These are phyloP conservation scores for Lasiommata megera DNA, from an alignment of 2,888 invertebrate genomes.

Conservation along the genomic window DNA sequence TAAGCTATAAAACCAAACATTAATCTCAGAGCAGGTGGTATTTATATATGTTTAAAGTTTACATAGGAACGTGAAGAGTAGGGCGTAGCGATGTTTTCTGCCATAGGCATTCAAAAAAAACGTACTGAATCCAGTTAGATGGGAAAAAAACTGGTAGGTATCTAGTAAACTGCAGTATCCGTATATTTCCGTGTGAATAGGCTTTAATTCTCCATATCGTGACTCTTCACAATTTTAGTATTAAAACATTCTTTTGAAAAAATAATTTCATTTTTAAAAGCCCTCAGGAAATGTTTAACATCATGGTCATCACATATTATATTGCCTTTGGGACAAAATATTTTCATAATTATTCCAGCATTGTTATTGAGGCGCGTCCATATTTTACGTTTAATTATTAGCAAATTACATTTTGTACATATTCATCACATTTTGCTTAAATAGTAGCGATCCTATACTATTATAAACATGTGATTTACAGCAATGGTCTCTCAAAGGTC, in stretches of 20 bases:
- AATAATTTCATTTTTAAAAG: conserved; percentile 50
- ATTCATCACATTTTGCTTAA: background rate
- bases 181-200: conserved; percentile 8
- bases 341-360: conserved; percentile 15
- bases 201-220: conserved; percentile 25
- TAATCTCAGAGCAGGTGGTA: too few species aligned
- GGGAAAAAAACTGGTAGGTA: too few species aligned
- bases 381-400: background rate
- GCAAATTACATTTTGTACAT: background rate
- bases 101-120: background rate
- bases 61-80: too few species aligned
- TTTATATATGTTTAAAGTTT: too few species aligned
- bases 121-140: background rate
- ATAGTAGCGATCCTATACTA: too few species aligned
- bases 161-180: background rate
- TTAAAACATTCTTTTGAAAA: conserved; percentile 43
- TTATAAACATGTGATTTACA: too few species aligned
- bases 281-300: conserved; percentile 17
- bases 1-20: too few species aligned
- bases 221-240: conserved; percentile 47
- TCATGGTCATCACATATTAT: conserved; percentile 6
- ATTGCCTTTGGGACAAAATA: conserved; percentile 19
- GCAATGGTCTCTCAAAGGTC: too few species aligned
- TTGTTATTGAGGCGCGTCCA: background rate
- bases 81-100: too few species aligned